Evolutionary conservation across 37 sponge, comb jelly and placozoan species (phyloP).

Genomic region (Mnemiopsis leidyi): DNA sequence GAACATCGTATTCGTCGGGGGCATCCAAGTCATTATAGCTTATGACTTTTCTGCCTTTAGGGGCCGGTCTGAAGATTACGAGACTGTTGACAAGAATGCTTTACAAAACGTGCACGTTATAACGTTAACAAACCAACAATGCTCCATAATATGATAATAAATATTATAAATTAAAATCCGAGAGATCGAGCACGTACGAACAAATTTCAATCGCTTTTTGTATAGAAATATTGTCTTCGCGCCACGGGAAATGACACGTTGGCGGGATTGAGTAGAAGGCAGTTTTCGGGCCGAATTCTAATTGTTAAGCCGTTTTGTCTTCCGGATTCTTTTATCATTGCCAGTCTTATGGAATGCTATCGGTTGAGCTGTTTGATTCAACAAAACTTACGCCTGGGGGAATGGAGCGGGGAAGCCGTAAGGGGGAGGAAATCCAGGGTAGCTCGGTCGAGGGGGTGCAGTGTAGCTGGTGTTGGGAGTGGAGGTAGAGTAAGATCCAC

Average conservation of each 20-base stretch:
- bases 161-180: too few species aligned
- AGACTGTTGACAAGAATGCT: too few species aligned
- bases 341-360: too few species aligned
- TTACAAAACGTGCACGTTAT: too few species aligned
- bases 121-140: too few species aligned
- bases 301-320: too few species aligned
- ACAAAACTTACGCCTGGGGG: not conserved
- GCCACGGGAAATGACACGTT: too few species aligned
- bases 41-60: slow-evolving; percentile 71
- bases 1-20: slow-evolving; percentile 73
- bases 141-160: too few species aligned
- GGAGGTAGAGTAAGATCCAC: not conserved
- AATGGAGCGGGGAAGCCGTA: slow-evolving; percentile 49
- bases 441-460: slow-evolving; percentile 36
- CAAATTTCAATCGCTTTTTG: not conserved
- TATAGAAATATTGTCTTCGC: not conserved
- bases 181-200: not conserved
- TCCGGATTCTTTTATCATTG: too few species aligned
- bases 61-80: slow-evolving; percentile 59
- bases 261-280: too few species aligned
- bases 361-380: too few species aligned
- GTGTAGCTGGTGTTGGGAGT: slow-evolving; percentile 20
- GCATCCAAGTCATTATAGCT: slow-evolving; percentile 84
- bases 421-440: slow-evolving; percentile 37
- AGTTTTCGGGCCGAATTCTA: too few species aligned